Evolutionary conservation across 1,140 invertebrate genomes (phyloP).

Genomic region (Cepaea nemoralis): DNA sequence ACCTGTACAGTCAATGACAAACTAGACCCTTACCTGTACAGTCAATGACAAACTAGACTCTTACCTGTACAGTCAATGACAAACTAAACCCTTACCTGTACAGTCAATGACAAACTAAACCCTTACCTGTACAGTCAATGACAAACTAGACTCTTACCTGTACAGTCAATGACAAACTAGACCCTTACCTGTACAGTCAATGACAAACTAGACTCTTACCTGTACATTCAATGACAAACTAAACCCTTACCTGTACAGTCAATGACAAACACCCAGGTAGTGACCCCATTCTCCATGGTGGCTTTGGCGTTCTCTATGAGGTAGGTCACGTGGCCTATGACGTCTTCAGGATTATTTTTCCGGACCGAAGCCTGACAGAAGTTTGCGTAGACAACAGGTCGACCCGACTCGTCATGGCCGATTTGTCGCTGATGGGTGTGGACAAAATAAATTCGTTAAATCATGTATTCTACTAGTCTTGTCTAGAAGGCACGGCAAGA

Average conservation of each 20-base stretch:
- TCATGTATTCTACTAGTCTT: background rate
- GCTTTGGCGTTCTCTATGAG: constrained; percentile 67
- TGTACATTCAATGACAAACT: no score
- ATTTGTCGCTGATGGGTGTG: constrained; percentile 63
- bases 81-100: no score
- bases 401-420: constrained; percentile 65
- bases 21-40: no score
- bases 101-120: no score
- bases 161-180: no score
- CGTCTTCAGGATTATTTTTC: constrained; percentile 60
- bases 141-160: no score
- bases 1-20: no score
- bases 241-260: constrained; percentile 63
- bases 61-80: no score
- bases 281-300: constrained; percentile 61
- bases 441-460: background rate
- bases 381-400: constrained; percentile 67
- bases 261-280: constrained; percentile 68
- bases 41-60: no score
- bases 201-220: no score
- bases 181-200: no score
- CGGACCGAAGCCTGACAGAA: constrained; percentile 60
- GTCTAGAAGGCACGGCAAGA: background rate
- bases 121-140: no score
- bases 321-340: constrained; percentile 63